Evolutionary conservation across 2,797 vertebrate species (phyloP), one percentile per base, ranked within the genome.

Genomic region (Neoniphon sammara): DNA sequence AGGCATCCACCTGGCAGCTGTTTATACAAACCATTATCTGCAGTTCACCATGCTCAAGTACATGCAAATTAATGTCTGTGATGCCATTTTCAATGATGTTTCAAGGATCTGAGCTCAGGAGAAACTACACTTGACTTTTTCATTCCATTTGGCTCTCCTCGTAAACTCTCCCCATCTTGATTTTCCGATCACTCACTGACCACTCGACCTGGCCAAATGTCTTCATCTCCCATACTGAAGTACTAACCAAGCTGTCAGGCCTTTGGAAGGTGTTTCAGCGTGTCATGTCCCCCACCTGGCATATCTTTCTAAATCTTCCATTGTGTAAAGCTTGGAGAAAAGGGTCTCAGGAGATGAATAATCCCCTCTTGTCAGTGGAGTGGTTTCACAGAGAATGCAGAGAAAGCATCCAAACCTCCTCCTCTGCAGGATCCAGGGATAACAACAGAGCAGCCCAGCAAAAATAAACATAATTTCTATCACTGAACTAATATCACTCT

Each of bases 391-490:
- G 65, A 30, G 66, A n/a, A 18, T 17, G 71, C n/a, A 11, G 18
- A 50, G n/a, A n/a, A n/a, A 17, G 44, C 52, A 23, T 12, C 52
- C 52, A 56, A 57, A 73, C 47, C 21, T 27, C 25, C 82, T 82
- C 70, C 49, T 80, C 20, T 66, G 55, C 10, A 44, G 70, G 50
- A 79, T 73, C 15, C 39, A 66, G 60, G 53, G 63, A 76, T 67
- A 87, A 84, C 53, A 61, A 36, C 34, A 80, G 57, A 71, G 36
- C 71, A 64, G 31, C 2, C 25, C 56, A 80, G 42, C 62, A 68
- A 85, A 83, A 85, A 87, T 61, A 70, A 83, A 81, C 21, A 77
- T 50, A 53, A 69, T 57, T 59, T 10, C 46, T 70, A 60, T 70
- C 20, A 60, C 68, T 58, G 5, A 79, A 50, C 42, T 56, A 46